A percentile compares a stretch with the other conserved stretches of the same genome.
These are phyloP conservation scores for Arctia plantaginis DNA, from an alignment of 2,888 invertebrate genomes.

Conservation along the genomic window DNA sequence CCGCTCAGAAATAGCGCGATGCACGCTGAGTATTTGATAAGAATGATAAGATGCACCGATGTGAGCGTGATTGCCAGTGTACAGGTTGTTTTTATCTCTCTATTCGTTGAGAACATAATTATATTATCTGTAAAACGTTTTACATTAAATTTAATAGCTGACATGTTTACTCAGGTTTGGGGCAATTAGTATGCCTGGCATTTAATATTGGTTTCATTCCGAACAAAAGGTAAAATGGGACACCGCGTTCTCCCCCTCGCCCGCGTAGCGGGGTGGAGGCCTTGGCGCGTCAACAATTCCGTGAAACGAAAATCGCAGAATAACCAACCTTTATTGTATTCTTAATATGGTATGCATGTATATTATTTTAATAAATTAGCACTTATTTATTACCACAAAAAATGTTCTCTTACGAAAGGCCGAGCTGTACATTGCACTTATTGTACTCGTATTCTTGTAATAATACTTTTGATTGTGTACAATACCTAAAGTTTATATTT, in stretches of 20 bases:
- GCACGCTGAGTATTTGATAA: not conserved
- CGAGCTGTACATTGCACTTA: too few species aligned
- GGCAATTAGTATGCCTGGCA: not conserved
- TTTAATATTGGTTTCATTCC: not conserved
- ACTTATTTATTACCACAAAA: too few species aligned
- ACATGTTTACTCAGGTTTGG: not conserved
- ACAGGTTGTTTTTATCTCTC: conserved; percentile 11
- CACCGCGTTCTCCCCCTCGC: too few species aligned
- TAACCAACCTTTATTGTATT: not conserved
- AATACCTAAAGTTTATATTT: too few species aligned
- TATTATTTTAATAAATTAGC: too few species aligned
- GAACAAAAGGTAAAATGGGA: too few species aligned
- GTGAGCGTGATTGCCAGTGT: not conserved
- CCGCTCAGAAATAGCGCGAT: conserved; percentile 3
- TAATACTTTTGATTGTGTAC: too few species aligned
- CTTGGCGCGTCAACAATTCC: too few species aligned
- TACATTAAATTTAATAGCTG: not conserved
- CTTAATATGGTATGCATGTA: too few species aligned
- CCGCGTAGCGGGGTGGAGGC: too few species aligned
- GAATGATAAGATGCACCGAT: conserved; percentile 14
- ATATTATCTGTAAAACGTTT: not conserved
- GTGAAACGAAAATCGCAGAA: not conserved
- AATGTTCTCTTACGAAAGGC: too few species aligned
- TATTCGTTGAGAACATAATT: not conserved
- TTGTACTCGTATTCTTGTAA: too few species aligned